Conservation (phyloP, 2,888 invertebrate species). For the Theodoxus fluviatilis region DNA sequence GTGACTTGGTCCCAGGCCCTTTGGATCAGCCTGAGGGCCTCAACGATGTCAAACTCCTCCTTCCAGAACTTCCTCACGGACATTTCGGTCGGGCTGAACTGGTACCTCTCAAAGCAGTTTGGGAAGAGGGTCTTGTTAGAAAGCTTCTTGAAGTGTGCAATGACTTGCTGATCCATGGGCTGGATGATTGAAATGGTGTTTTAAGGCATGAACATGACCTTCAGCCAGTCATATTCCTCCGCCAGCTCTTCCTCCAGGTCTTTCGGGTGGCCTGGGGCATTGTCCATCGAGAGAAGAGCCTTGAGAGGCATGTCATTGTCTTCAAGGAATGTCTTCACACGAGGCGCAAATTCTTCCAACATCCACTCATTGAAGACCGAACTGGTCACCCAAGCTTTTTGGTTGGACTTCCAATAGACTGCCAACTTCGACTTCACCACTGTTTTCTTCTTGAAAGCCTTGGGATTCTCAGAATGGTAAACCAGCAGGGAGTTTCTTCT, state of each 20-base stretch:
- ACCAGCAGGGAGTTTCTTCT: conserved; percentile 27
- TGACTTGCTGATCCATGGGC: conserved; percentile 4
- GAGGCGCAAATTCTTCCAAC: conserved; percentile 15
- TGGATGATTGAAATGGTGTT: neutral
- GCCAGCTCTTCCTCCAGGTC: conserved; percentile 12
- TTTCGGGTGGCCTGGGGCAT: conserved; percentile 24
- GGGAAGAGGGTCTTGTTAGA: neutral
- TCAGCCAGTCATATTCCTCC: neutral
- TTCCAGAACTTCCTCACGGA: neutral
- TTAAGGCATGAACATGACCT: neutral
- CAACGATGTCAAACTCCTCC: neutral
- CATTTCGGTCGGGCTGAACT: neutral
- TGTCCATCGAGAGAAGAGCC: conserved; percentile 27
- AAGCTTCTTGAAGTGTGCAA: conserved; percentile 6
- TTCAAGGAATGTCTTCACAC: conserved; percentile 21
- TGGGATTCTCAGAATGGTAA: conserved; percentile 21
- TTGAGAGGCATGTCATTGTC: conserved; percentile 21
- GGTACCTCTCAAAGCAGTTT: neutral
- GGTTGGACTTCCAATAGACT: conserved; percentile 24
- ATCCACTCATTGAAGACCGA: conserved; percentile 26
- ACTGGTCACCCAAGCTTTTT: conserved; percentile 25
- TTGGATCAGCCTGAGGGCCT: neutral
- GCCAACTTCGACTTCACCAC: conserved; percentile 23
- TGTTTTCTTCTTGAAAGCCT: conserved; percentile 3
- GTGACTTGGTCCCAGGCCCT: neutral